phyloP scores from a whole-genome alignment of 2,113 vertebrate species.

The Benthochromis sp. region DNA sequence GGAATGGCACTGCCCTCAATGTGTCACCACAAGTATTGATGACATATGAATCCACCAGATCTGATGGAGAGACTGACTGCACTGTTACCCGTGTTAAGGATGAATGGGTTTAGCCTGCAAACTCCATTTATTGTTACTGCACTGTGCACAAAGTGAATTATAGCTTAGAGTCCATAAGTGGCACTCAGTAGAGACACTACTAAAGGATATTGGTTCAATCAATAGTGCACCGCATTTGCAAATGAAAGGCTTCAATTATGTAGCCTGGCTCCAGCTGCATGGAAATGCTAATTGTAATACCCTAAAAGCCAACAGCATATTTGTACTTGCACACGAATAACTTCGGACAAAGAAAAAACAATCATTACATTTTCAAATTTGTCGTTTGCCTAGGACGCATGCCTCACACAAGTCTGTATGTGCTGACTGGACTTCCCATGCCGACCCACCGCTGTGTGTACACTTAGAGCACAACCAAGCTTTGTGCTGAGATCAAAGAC shows the following conservation, averaged over 20 bases:
- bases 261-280: neutral
- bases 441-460: neutral
- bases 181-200: neutral
- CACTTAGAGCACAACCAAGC: conserved; percentile 15
- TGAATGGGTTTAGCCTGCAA: conserved; percentile 11
- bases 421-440: conserved; percentile 28
- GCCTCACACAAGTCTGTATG: neutral
- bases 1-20: conserved; percentile 39
- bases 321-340: neutral
- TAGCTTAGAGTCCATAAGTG: neutral
- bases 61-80: neutral
- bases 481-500: conserved; percentile 32
- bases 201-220: neutral
- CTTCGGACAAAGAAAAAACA: neutral
- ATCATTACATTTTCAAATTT: neutral
- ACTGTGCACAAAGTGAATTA: neutral
- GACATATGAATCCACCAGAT: conserved; percentile 29
- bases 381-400: neutral
- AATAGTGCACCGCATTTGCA: neutral
- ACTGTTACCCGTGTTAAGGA: neutral
- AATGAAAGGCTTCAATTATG: neutral
- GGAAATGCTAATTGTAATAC: neutral
- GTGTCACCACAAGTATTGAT: conserved; percentile 50
- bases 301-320: neutral
- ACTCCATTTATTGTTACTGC: neutral